Percentiles rank a stretch among this genome's conserved stretches.
phyloP scores from a whole-genome alignment of 1,140 invertebrate species.

The Heliothis virescens region DNA sequence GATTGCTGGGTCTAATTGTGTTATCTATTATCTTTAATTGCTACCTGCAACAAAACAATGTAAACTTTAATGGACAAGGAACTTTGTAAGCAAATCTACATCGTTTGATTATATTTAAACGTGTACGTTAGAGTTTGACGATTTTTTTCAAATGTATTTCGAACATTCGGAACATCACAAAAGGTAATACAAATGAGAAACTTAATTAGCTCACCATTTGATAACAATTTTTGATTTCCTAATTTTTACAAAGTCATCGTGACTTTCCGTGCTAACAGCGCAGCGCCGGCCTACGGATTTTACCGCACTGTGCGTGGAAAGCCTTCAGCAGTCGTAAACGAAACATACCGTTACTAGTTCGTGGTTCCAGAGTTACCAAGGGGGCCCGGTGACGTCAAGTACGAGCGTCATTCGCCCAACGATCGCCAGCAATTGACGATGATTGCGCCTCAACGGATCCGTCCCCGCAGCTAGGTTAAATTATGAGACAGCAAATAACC shows the following conservation, averaged over 20 bases:
- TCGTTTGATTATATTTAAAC: not conserved
- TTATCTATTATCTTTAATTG: constrained; percentile 99
- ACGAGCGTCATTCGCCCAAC: constrained; percentile 72
- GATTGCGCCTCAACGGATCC: constrained; percentile 73
- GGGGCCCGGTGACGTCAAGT: constrained; percentile 78
- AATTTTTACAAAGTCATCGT: not conserved
- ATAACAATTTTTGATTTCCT: not conserved
- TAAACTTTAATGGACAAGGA: constrained; percentile 13
- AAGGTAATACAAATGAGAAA: not conserved
- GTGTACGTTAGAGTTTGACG: not conserved
- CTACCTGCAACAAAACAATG: constrained; percentile 91
- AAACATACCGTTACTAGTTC: constrained; percentile 74
- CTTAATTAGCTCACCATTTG: not conserved
- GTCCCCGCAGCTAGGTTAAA: constrained; percentile 49
- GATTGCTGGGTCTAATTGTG: constrained; percentile 97
- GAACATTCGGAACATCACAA: not conserved
- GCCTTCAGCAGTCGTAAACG: constrained; percentile 51
- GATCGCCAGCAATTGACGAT: constrained; percentile 83
- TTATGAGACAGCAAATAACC: constrained; percentile 49
- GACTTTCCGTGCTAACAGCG: not conserved
- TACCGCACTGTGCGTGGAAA: not conserved
- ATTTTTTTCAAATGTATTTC: not conserved
- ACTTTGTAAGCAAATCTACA: not conserved
- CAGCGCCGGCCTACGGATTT: not conserved
- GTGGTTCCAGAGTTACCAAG: constrained; percentile 73